Evolutionary conservation across 2,113 vertebrate species (phyloP), one percentile per base, ranked within the genome.

Genomic region (Melanerpes formicivorus): DNA sequence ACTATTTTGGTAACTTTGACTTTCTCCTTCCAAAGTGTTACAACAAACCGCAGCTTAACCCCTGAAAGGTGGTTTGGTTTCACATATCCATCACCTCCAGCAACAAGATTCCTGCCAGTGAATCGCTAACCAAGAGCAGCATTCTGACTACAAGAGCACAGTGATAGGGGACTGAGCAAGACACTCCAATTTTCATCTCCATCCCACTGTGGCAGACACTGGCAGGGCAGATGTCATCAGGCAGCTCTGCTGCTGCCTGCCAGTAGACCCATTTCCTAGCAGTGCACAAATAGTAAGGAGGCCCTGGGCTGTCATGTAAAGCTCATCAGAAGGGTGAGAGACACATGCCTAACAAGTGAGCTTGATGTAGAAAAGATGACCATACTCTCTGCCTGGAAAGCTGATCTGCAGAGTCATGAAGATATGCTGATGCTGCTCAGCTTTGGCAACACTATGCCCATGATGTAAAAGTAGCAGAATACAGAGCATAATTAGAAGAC

Each of bases 1-100:
- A 48, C 69, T 84, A 3, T 84, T 84, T 92, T 48, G 64, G 63
- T 93, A 90, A 55, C 80, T 93, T 87, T 56, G 80, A 83, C 92
- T 93, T 93, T 95, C 85, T 78, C 81, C 66, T 92, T 90, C 42
- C 78, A 79, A 66, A 84, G 63, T 12, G 1, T 69, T 58, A 85
- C 58, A 75, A 62, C 59, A 95, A 93, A 89, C 75, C 79, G 21
- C 69, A 79, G 52, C 52, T 92, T 82, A 87, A 93, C 48, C 63
- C 75, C 73, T 75, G 5, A 0, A 48, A 82, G 40, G 50, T 48
- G 50, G 50, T 18, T 93, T 62, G 52, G 52, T 87, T 95, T 84
- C 65, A 48, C 30, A 46, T 10, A 81, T 14, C 77, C 59, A 70
- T 69, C 86, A 67, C 69, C 64, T 44, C 52, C 70, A 67, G 52